These are phyloP conservation scores for Cynoglossus semilaevis DNA, from an alignment of 2,113 vertebrate genomes.

Conservation along the genomic window DNA sequence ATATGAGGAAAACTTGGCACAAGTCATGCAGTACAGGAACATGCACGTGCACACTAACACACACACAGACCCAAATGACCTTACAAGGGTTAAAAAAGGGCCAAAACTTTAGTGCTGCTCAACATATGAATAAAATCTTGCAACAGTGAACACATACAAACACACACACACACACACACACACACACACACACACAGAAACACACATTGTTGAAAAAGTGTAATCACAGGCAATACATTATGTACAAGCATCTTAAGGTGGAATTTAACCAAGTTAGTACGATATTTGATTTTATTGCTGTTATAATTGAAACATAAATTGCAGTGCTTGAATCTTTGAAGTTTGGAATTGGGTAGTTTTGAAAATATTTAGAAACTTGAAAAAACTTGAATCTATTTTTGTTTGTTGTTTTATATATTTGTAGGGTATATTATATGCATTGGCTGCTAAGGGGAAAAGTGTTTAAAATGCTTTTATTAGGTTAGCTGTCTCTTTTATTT, in stretches of 20 bases:
- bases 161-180: too few species aligned
- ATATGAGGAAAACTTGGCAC: too few species aligned
- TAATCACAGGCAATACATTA: slow-evolving; percentile 55
- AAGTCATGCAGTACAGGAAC: too few species aligned
- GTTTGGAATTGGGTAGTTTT: slow-evolving; percentile 78
- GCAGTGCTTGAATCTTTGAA: slow-evolving; percentile 86
- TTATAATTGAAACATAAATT: slow-evolving; percentile 81
- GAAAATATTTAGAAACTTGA: slow-evolving; percentile 90
- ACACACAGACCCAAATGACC: too few species aligned
- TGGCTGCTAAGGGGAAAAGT: slow-evolving; percentile 84
- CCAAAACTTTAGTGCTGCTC: slow-evolving; percentile 61
- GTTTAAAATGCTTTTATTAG: slow-evolving; percentile 67
- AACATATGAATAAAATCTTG: slow-evolving; percentile 55
- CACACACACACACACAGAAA: slow-evolving; percentile 25
- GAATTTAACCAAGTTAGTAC: slow-evolving; percentile 57
- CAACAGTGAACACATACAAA: slow-evolving; percentile 44
- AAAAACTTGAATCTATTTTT: slow-evolving; percentile 89
- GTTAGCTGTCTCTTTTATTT: slow-evolving; percentile 54
- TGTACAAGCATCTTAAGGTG: slow-evolving; percentile 57
- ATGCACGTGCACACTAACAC: too few species aligned
- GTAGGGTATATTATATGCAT: slow-evolving; percentile 80
- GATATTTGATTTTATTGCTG: slow-evolving; percentile 71
- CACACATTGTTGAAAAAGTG: slow-evolving; percentile 36
- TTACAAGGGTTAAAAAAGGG: too few species aligned
- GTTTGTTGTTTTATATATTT: slow-evolving; percentile 80